Evolutionary conservation across 2,888 invertebrate species (phyloP), one percentile per base, ranked within the genome.

Genomic region (Oligia latruncula): DNA sequence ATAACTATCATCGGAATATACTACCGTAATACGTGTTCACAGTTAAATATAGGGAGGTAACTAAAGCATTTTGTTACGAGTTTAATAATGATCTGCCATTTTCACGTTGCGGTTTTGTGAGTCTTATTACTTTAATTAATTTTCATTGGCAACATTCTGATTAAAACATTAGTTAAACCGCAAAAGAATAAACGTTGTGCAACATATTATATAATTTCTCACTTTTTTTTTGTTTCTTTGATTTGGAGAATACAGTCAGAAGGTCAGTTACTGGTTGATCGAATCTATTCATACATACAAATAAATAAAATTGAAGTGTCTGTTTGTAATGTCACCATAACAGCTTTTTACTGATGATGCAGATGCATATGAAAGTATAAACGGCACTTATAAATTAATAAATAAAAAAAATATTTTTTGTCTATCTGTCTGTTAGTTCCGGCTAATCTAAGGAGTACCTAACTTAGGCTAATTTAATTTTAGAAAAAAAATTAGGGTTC

Each of bases 81-180:
- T 74, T 58, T 64, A 67, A 74, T 71, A 74, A 81, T 74, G 66
- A 71, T 17, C 75, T 60, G 49, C 58, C 62, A 67, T 68, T 52
- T 81, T 52, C 55, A 81, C 8, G 35, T 35, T 77, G 77, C 66
- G 62, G 77, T 85, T 82, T 1, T 58, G n/a, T 71, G 52, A 71
- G 55, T 55, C 9, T 71, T 58, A 46, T 35, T 62, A 70, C 68
- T 70, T 66, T 9, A n/a, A n/a, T n/a, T 71, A 77, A 85, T 82
- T 77, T 72, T 74, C 70, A 73, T 71, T 15, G 49, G 40, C 43
- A 71, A 55, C 52, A 74, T 72, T 81, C 46, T 70, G 82, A 72
- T 70, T 81, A 70, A 85, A 64, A 72, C 65, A 85, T 72, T 65
- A 72, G 58, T 72, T 52, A 35, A 46, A 60, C 73, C 82, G 62